These are phyloP conservation scores for Streblospio benedicti DNA, from an alignment of 1,140 invertebrate species.

Conservation along the genomic window DNA sequence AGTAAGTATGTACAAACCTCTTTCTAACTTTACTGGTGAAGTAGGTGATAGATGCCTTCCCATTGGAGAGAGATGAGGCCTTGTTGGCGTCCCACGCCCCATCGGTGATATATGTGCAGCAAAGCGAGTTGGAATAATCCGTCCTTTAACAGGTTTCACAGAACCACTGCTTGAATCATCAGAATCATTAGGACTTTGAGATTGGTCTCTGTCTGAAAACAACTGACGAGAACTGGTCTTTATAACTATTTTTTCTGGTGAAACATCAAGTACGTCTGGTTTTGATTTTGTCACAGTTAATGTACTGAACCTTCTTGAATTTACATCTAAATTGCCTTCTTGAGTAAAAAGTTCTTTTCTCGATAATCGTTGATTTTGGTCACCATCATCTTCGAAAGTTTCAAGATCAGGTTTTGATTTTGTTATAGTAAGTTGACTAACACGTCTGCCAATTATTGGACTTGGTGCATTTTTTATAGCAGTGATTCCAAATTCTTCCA, in stretches of 20 bases:
- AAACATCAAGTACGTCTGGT: background rate
- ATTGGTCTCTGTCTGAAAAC: background rate
- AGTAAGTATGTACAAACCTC: no score
- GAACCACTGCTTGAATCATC: background rate
- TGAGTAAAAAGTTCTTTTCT: background rate
- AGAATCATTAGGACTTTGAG: background rate
- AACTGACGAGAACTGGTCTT: background rate
- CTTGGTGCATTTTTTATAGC: background rate
- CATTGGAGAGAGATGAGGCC: no score
- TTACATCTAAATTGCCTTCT: background rate
- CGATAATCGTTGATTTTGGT: background rate
- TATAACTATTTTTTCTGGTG: background rate
- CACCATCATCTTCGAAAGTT: background rate
- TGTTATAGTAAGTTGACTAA: background rate
- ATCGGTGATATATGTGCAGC: background rate
- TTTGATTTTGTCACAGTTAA: conserved; percentile 2
- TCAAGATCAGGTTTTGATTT: background rate
- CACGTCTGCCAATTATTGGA: background rate
- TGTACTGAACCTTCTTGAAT: background rate
- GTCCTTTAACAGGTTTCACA: background rate
- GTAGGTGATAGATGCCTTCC: no score
- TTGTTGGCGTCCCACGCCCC: background rate
- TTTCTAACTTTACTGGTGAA: no score
- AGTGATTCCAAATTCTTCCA: background rate
- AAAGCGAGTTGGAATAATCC: no score